Base-by-base conservation (phyloP, 1,140 invertebrate genomes). In the Drosophila parabipectinata region DNA sequence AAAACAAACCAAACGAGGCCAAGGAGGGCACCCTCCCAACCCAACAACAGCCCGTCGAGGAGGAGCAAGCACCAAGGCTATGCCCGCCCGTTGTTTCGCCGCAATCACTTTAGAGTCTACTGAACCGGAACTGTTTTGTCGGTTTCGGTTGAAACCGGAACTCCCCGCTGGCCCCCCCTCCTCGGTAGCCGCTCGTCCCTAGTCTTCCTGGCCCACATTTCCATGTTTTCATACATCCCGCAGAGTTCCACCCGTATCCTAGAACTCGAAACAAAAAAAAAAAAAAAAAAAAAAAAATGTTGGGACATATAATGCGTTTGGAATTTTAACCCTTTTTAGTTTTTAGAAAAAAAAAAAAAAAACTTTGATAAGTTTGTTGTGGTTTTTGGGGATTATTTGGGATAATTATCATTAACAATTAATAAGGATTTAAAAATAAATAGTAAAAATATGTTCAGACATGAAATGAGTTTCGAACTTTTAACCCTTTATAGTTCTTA, bases 51-150 rank as follows among this genome's bases (percentile, higher is more conserved):
- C 5, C 5, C 6, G 26, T 6, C 6, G 26, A 7, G 26, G 6
- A 28, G 26, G 6, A 28, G 26, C 4, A 5, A 21, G 21, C 5
- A 44, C 21, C 50, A 61, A n/a, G 44, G 44, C 1, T 15, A 15
- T 21, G 26, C 24, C 26, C 48, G 9, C 50, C 71, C 52, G 48
- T 64, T 48, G 71, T 58, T 61, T 48, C 57, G 72, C 73, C 72
- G 45, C 63, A 83, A 76, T 79, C 79, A 84, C 76, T 83, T 83
- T 79, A 72, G 60, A 83, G 79, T 76, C 59, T 84, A 79, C 64
- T 83, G 76, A 83, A 84, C 79, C 77, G 79, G 60, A 83, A 83
- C 76, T 72, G 76, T 61, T 78, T 48, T 67, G 79, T 60, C 44
- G 72, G 68, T 45, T 47, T 47, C 15, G 44, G 44, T 21, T 26